Evolutionary conservation across 1,140 invertebrate species (phyloP), one percentile per base, ranked within the genome.

Genomic region (Armadillidium nasatum): DNA sequence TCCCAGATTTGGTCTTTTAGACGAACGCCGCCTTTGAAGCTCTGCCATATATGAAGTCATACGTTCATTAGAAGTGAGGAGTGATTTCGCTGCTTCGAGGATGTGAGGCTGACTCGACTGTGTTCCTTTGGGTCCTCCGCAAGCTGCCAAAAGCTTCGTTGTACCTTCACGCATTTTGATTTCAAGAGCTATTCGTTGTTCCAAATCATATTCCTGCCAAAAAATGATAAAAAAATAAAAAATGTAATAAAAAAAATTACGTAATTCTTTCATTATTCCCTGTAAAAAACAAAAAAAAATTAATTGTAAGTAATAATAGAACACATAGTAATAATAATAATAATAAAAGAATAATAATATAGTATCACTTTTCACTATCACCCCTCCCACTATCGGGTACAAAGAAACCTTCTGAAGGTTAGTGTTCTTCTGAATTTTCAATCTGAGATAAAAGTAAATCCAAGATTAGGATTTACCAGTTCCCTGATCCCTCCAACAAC

Each of bases 1-100:
- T 60, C 19, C 50, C 2, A 60, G 11, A 60, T 60, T 60, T 13
- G 50, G 1, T 7, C 50, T 60, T 19, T 19, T 60, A 13, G 50
- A 60, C 1, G 50, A 60, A 21, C 72, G 50, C 4, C 89, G 84
- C 22, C 86, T 83, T 83, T 91, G 90, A 73, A 92, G 83, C 83
- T 91, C 90, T 2, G 86, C 86, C 87, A 90, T 89, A 82, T 90
- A 92, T 4, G 88, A 87, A 10, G 87, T 88, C 87, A 92, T 90
- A 33, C 90, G 85, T 80, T 90, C 88, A 83, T 90, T 90, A 60
- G 89, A 90, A 1, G 88, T 90, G 13, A 91, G 85, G 23, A 92
- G 85, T 73, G 87, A 89, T 82, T 90, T 90, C 73, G 90, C 89
- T 1, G 90, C 90, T 84, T 91, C 90, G 80, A 91, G 83, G 73